Evolutionary conservation across 2,888 invertebrate species (phyloP).

Genomic region (Graphium colonna): DNA sequence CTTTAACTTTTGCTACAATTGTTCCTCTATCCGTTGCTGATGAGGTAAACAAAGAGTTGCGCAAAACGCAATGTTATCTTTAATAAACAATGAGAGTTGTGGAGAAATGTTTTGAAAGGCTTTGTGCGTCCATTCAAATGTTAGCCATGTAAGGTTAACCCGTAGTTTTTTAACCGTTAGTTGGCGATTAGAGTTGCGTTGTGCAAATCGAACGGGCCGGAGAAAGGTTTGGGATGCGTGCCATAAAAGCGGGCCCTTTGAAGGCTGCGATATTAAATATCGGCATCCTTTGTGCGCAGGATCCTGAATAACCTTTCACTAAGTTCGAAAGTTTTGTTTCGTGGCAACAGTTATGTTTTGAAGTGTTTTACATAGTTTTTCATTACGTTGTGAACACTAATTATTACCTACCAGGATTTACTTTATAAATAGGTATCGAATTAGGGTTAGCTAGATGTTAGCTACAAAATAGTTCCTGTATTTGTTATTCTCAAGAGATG

Average conservation of each 20-base stretch:
- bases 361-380: background rate
- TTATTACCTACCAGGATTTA: too few relatives aligned
- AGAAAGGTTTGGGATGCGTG: conserved; percentile 43
- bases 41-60: conserved; percentile 1
- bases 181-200: conserved; percentile 53
- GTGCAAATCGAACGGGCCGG: conserved; percentile 56
- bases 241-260: conserved; percentile 60
- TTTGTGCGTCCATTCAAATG: conserved; percentile 7
- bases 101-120: background rate
- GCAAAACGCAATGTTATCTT: conserved; percentile 20
- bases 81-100: conserved; percentile 11
- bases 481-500: too few relatives aligned
- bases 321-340: conserved; percentile 65
- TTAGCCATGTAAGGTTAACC: conserved; percentile 15
- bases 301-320: conserved; percentile 40
- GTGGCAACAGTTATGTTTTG: conserved; percentile 52
- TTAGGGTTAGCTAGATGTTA: too few relatives aligned
- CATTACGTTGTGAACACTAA: too few relatives aligned
- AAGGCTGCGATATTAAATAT: conserved; percentile 60
- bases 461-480: too few relatives aligned
- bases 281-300: conserved; percentile 57
- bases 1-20: background rate
- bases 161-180: conserved; percentile 37
- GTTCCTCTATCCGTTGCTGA: background rate
- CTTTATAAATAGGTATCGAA: too few relatives aligned